These are phyloP conservation scores for Erithacus rubecula DNA, from an alignment of 2,797 vertebrate species.

Conservation along the genomic window DNA sequence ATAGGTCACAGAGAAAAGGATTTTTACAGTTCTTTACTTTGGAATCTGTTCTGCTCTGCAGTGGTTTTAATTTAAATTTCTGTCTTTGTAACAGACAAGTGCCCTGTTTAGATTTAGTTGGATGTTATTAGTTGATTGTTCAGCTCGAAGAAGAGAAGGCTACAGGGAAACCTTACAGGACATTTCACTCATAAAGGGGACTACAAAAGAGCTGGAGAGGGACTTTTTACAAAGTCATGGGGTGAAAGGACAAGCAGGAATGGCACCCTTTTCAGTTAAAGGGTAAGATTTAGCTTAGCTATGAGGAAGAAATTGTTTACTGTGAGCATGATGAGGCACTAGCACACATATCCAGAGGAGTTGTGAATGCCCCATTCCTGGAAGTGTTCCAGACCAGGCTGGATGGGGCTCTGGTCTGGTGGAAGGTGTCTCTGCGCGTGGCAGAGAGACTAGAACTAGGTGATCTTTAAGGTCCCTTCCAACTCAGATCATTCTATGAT, in stretches of 20 bases:
- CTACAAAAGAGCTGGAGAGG: not conserved
- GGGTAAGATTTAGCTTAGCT: not conserved
- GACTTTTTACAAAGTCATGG: accelerated
- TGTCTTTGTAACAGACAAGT: not conserved
- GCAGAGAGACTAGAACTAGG: not conserved
- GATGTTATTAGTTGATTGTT: not conserved
- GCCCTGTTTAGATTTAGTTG: not conserved
- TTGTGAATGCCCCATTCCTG: not conserved
- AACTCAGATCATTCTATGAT: not conserved
- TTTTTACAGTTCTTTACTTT: not conserved
- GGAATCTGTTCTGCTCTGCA: not conserved
- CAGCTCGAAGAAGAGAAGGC: not conserved
- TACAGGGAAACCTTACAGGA: not conserved
- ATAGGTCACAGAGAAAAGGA: not conserved
- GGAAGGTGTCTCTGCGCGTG: not conserved
- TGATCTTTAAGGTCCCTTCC: not conserved
- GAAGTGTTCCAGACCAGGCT: not conserved
- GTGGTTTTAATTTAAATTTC: not conserved
- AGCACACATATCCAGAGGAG: not conserved
- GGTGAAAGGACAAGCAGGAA: not conserved
- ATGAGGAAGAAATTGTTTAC: not conserved
- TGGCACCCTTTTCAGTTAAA: not conserved
- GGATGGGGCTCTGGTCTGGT: not conserved
- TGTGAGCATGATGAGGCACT: not conserved
- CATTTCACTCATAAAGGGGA: not conserved